phyloP scores from a whole-genome alignment of 2,888 invertebrate species.

The Synergus japonicus region DNA sequence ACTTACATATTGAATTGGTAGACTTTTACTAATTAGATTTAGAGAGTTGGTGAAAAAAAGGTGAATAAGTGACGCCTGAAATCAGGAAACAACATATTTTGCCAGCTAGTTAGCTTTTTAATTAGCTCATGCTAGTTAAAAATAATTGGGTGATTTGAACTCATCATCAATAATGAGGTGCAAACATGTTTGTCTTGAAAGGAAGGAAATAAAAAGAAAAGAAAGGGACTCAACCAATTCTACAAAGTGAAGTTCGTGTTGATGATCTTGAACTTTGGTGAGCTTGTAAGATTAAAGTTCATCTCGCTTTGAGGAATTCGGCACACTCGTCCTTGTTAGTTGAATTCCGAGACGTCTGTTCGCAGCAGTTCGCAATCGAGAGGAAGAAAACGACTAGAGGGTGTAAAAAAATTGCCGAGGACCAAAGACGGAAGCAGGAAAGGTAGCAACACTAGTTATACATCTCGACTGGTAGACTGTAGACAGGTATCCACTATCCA shows the following conservation, averaged over 20 bases:
- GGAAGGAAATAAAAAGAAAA: neutral
- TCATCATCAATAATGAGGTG: neutral
- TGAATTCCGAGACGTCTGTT: conserved; percentile 35
- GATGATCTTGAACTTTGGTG: conserved; percentile 12
- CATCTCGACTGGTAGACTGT: conserved; percentile 20
- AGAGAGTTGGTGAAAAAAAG: no score
- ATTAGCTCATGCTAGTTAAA: no score
- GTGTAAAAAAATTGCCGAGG: conserved; percentile 30
- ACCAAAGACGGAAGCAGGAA: conserved; percentile 4
- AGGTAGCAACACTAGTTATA: neutral
- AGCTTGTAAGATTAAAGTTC: conserved; percentile 6
- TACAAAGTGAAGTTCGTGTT: neutral
- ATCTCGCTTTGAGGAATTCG: neutral
- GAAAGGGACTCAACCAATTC: neutral
- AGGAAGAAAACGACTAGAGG: neutral
- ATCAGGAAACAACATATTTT: no score
- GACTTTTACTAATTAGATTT: no score
- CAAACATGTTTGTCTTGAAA: neutral
- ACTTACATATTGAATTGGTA: no score
- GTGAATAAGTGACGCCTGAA: no score
- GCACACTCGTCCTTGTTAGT: neutral
- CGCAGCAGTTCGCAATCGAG: neutral
- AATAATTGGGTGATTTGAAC: no score
- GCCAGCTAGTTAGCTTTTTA: no score
- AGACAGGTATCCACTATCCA: neutral